phyloP scores from a whole-genome alignment of 2,888 invertebrate species.

The Cheilosia variabilis region DNA sequence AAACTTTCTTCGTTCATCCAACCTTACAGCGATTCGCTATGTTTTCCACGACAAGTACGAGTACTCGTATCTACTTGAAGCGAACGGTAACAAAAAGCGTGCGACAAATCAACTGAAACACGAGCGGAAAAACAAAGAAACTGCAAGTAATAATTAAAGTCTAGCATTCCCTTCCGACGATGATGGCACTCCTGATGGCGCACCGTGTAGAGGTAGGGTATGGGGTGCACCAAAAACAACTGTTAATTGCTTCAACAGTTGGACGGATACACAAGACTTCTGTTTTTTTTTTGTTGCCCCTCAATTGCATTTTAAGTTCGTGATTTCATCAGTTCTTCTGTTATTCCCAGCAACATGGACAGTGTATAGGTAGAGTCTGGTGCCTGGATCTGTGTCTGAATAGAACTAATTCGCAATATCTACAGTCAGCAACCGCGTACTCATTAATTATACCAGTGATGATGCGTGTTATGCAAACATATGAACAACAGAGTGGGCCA shows the following conservation, averaged over 20 bases:
- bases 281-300: constrained; percentile 4
- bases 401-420: constrained; percentile 56
- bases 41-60: constrained; percentile 15
- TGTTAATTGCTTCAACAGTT: constrained; percentile 75
- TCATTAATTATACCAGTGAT: constrained; percentile 63
- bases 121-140: constrained; percentile 64
- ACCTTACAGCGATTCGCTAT: not conserved
- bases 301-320: constrained; percentile 64
- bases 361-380: too few relatives aligned
- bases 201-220: not conserved
- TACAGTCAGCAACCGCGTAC: constrained; percentile 59
- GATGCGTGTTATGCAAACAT: constrained; percentile 38
- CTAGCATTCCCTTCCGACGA: constrained; percentile 60
- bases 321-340: constrained; percentile 37
- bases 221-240: constrained; percentile 57
- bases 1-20: constrained; percentile 25
- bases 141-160: constrained; percentile 74
- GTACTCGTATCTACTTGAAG: constrained; percentile 26
- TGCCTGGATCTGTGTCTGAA: constrained; percentile 26
- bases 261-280: constrained; percentile 58
- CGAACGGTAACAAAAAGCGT: constrained; percentile 47
- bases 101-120: constrained; percentile 74
- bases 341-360: too few relatives aligned
- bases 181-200: constrained; percentile 16
- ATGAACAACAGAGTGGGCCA: constrained; percentile 21